Base-by-base conservation (phyloP, 2,113 vertebrate genomes). In the Platysteira castanea region DNA sequence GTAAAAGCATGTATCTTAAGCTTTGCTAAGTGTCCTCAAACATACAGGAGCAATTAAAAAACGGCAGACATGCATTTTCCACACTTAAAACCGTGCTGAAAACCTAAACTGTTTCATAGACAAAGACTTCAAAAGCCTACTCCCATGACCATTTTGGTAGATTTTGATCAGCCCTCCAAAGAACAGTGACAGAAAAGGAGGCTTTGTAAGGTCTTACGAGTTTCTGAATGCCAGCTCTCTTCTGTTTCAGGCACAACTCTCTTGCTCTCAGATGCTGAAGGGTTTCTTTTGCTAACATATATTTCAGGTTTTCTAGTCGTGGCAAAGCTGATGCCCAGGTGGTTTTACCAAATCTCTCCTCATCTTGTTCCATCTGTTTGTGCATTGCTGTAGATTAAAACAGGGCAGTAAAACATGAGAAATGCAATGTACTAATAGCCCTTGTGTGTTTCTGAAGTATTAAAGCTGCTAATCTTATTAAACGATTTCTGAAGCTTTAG, bases 321-420 rank as follows among this genome's bases (percentile, higher is more conserved):
- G 99, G 99, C 73, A 97, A 91, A 16, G 98, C 99, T 28, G 98
- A 98, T 10, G 98, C 98, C 99, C 99, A 99, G 82, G 99, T 96
- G 18, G 98, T 98, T 60, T 98, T 98, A 84, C 99, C 99, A 93
- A 99, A 99, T 41, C 98, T 98, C 84, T 97, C 91, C 79, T 94
- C 97, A 84, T 99, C 99, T 67, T 97, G 98, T 80, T 99, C 98
- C 99, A 99, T 99, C 92, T 99, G 98, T 95, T 98, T 99, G 83
- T 98, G 93, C 99, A 99, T 99, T 82, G 97, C 99, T 99, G 96
- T 31, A 41, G 44, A 92, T 78, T 44, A 39, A 89, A 87, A 93
- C 57, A 81, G 15, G 35, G 33, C 39, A 92, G 18, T 24, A 87
- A 70, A 31, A 86, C 13, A 76, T 30, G 13, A 95, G 73, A 95